A percentile compares a stretch with the other conserved stretches of the same genome.
Conservation (phyloP, 2,888 invertebrate genomes). For the Drosophila pullipes region DNA sequence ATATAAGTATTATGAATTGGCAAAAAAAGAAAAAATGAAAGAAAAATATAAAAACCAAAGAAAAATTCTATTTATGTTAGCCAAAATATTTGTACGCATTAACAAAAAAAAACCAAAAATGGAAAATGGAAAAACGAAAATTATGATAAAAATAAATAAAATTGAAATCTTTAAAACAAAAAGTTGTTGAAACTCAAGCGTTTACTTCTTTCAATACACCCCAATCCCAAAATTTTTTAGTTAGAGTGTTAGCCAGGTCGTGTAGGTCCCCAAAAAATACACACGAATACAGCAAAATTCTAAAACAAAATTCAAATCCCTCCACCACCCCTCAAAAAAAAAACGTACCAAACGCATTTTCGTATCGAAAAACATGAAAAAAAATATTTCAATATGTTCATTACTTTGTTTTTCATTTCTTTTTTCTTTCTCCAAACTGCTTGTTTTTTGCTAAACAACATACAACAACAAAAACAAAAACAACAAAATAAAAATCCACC, state of each 20-base stretch:
- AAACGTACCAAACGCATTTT: constrained; percentile 48
- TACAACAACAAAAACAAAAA: constrained; percentile 58
- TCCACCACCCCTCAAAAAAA: not conserved
- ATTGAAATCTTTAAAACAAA: constrained; percentile 43
- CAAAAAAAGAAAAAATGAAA: constrained; percentile 5
- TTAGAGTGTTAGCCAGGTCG: constrained; percentile 32
- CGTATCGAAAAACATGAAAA: constrained; percentile 45
- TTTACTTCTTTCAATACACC: constrained; percentile 55
- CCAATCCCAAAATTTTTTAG: constrained; percentile 8
- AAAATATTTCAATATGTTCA: constrained; percentile 78
- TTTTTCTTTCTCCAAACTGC: constrained; percentile 80
- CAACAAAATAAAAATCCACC: constrained; percentile 40
- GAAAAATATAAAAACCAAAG: constrained; percentile 29
- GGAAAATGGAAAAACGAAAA: constrained; percentile 5
- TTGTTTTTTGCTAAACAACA: constrained; percentile 78
- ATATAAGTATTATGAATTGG: constrained; percentile 71
- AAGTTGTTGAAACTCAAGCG: constrained; percentile 77
- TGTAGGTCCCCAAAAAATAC: constrained; percentile 17
- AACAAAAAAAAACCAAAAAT: constrained; percentile 9
- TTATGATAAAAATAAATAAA: constrained; percentile 59
- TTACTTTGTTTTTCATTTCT: constrained; percentile 80
- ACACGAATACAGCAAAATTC: constrained; percentile 34
- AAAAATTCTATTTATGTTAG: constrained; percentile 56
- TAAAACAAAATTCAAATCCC: constrained; percentile 13
- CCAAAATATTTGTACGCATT: constrained; percentile 71